Percentiles rank a stretch among this genome's conserved stretches.
These are phyloP conservation scores for Chromobotia macracanthus DNA, from an alignment of 2,797 vertebrate genomes.

Conservation along the genomic window DNA sequence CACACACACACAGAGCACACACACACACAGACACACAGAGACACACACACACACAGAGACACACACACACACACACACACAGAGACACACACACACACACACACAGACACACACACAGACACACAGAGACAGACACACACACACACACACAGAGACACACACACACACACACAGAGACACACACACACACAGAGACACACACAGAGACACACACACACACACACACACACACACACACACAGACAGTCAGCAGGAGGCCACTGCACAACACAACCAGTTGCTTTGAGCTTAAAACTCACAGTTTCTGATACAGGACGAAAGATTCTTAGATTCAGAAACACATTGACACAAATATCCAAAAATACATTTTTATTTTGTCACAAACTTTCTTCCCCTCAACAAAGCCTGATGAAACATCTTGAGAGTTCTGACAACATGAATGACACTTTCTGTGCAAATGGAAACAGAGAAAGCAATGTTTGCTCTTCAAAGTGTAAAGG, in stretches of 20 bases:
- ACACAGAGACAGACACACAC: too few species aligned
- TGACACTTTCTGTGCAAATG: conserved; percentile 43
- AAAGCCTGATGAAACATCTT: conserved; percentile 44
- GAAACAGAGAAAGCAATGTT: conserved; percentile 43
- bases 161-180: too few species aligned
- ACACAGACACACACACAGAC: too few species aligned
- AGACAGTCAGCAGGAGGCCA: not conserved
- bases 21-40: too few species aligned
- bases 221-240: too few species aligned
- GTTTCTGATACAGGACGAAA: not conserved
- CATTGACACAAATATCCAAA: not conserved
- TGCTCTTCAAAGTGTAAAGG: conserved; percentile 48
- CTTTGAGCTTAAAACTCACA: conserved; percentile 12
- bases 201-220: too few species aligned
- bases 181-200: too few species aligned
- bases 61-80: too few species aligned
- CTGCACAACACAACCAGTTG: not conserved
- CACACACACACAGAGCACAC: too few species aligned
- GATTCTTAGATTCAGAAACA: conserved; percentile 18
- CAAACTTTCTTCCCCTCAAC: not conserved
- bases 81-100: too few species aligned
- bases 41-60: too few species aligned
- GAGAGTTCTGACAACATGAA: conserved; percentile 28
- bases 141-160: too few species aligned
- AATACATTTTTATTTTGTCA: conserved; percentile 29